Evolutionary conservation across 1,140 invertebrate genomes (phyloP).

Genomic region (Linepithema humile): DNA sequence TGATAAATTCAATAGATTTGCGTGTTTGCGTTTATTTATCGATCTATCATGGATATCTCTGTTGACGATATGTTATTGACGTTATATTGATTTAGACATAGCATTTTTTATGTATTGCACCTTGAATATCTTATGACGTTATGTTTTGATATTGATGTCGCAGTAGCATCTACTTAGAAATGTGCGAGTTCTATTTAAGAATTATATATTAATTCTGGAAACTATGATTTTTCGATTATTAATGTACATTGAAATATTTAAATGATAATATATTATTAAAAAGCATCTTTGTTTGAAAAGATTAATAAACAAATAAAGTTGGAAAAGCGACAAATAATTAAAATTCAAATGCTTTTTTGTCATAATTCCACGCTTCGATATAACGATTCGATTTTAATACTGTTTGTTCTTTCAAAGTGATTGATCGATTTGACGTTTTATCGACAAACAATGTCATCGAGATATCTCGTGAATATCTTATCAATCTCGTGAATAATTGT

Average conservation of each 20-base stretch:
- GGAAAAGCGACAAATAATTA: too few relatives aligned
- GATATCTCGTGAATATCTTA: slow-evolving; percentile 16
- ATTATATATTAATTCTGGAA: neutral
- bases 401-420: neutral
- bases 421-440: neutral
- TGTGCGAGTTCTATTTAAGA: too few relatives aligned
- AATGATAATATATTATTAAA: slow-evolving; percentile 2
- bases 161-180: neutral
- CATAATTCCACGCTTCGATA: too few relatives aligned
- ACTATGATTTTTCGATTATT: neutral
- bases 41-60: neutral
- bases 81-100: neutral
- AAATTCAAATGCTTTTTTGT: too few relatives aligned
- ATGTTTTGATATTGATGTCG: neutral
- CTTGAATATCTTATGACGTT: neutral
- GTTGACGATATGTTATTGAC: neutral
- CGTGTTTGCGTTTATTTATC: neutral
- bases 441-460: neutral
- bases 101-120: neutral
- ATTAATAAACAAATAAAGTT: neutral
- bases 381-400: too few relatives aligned
- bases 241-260: neutral
- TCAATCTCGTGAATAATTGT: neutral
- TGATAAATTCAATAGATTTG: slow-evolving; percentile 23
- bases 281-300: neutral